Conservation (phyloP, 1,140 invertebrate species). For the Temnothorax longispinosus region DNA sequence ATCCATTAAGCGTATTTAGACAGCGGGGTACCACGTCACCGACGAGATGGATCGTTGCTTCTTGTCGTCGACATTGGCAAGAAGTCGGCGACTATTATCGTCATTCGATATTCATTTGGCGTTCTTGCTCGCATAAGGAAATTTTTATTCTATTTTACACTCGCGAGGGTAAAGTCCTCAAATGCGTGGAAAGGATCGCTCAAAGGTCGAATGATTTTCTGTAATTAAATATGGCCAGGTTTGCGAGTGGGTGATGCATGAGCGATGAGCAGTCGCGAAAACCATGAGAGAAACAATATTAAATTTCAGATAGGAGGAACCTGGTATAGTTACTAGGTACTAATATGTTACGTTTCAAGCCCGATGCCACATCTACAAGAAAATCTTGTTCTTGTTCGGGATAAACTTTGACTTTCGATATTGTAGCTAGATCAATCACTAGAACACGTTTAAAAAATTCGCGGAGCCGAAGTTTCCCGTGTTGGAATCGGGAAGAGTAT, state of each 20-base stretch:
- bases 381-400: not conserved
- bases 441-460: not conserved
- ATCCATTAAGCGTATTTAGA: slow-evolving; percentile 77
- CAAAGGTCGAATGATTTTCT: slow-evolving; percentile 70
- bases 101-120: slow-evolving; percentile 64
- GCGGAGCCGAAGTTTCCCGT: not conserved
- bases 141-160: slow-evolving; percentile 27
- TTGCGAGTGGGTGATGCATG: slow-evolving; percentile 66
- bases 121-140: slow-evolving; percentile 47
- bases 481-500: slow-evolving; percentile 14
- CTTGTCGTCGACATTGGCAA: slow-evolving; percentile 67
- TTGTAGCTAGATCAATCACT: not conserved
- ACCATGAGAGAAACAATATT: slow-evolving; percentile 72
- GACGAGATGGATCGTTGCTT: slow-evolving; percentile 66
- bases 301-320: slow-evolving; percentile 73
- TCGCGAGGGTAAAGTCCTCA: not conserved
- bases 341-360: slow-evolving; percentile 70
- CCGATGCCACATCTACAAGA: slow-evolving; percentile 39
- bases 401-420: not conserved
- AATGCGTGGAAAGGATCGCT: slow-evolving; percentile 25
- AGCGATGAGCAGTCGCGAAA: slow-evolving; percentile 72
- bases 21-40: slow-evolving; percentile 66
- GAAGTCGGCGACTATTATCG: slow-evolving; percentile 48
- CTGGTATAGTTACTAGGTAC: slow-evolving; percentile 59
- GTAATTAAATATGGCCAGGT: slow-evolving; percentile 71